Percentiles rank a stretch among this genome's conserved stretches.
Evolutionary conservation across 1,140 invertebrate species (phyloP).

Genomic region (Calycopis cecrops): DNA sequence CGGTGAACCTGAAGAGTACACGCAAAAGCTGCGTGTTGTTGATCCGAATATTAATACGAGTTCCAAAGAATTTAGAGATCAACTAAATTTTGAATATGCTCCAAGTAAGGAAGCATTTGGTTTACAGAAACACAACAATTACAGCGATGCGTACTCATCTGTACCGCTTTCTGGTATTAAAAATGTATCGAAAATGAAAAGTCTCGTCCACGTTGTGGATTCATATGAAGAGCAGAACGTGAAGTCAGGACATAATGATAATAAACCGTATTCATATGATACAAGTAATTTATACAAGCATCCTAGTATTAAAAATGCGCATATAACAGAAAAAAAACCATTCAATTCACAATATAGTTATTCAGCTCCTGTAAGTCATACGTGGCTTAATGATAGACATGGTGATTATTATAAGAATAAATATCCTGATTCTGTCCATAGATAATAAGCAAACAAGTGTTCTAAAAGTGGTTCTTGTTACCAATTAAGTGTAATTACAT

Average conservation of each 20-base stretch:
- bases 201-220: background rate
- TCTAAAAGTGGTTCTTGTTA: background rate
- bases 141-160: background rate
- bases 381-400: background rate
- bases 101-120: background rate
- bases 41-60: background rate
- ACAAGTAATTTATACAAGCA: background rate
- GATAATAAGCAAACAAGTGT: background rate
- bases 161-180: background rate
- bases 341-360: background rate
- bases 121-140: background rate
- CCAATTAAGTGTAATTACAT: slow-evolving; percentile 11
- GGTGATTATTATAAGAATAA: slow-evolving; percentile 1
- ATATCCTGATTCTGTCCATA: slow-evolving; percentile 8
- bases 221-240: background rate
- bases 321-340: background rate
- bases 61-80: background rate
- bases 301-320: background rate
- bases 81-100: background rate
- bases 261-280: background rate
- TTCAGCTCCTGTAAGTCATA: slow-evolving; percentile 4
- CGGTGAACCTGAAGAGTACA: background rate
- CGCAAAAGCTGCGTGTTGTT: background rate
- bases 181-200: background rate
- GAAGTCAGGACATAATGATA: background rate